Conservation (phyloP, 2,888 invertebrate species). For the Microdon myrmicae region DNA sequence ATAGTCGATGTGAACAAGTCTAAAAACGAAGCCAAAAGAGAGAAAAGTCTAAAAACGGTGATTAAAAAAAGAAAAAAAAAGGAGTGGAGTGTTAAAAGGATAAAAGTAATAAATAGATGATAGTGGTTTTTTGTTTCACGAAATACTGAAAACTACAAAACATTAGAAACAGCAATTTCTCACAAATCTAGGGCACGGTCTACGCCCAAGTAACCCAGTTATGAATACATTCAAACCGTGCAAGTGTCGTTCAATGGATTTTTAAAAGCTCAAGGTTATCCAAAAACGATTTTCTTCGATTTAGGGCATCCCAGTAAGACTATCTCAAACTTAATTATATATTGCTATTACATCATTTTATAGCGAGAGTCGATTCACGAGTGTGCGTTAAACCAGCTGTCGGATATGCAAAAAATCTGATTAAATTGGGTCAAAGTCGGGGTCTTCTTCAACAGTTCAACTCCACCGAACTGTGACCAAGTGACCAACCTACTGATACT, state of each 20-base stretch:
- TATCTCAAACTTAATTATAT: conserved; percentile 75
- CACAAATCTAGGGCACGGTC: no score
- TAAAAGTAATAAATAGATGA: no score
- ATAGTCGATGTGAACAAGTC: no score
- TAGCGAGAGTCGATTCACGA: conserved; percentile 76
- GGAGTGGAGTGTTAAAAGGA: no score
- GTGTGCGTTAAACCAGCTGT: conserved; percentile 81
- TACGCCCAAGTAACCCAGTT: conserved; percentile 54
- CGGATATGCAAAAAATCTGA: conserved; percentile 76
- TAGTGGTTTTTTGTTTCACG: no score
- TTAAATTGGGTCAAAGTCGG: conserved; percentile 76
- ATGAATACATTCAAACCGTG: conserved; percentile 75
- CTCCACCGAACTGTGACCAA: conserved; percentile 77
- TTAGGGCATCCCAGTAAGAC: conserved; percentile 76
- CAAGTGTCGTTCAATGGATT: conserved; percentile 80
- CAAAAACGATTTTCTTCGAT: conserved; percentile 77
- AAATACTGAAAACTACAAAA: no score
- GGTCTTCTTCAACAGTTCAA: conserved; percentile 75
- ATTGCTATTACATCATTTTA: conserved; percentile 76
- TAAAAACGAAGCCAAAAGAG: no score
- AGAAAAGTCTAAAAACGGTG: no score
- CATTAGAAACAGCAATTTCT: no score
- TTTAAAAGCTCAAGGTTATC: conserved; percentile 79
- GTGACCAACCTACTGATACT: conserved; percentile 80
- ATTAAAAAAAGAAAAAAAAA: no score